Conservation (phyloP, 2,113 vertebrate species). For the Albula goreensis region DNA sequence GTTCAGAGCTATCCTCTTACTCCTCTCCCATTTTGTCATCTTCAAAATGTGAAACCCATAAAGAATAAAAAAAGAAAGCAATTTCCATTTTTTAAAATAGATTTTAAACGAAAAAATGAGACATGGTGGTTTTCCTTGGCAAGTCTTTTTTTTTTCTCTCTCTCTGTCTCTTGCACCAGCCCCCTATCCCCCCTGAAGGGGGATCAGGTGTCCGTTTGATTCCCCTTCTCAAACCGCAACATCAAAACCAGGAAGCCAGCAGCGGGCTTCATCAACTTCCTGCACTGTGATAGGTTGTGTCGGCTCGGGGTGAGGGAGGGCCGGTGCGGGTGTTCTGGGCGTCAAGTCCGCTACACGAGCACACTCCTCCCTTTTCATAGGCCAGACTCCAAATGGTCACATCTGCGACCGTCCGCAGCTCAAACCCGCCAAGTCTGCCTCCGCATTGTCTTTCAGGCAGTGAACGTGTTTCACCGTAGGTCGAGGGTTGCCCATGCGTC, state of each 20-base stretch:
- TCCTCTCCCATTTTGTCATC: not conserved
- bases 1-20: not conserved
- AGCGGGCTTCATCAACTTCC: not conserved
- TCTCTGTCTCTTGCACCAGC: not conserved
- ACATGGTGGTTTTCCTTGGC: not conserved
- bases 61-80: not conserved
- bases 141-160: conserved; percentile 3
- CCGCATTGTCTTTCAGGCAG: not conserved
- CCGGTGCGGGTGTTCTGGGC: not conserved
- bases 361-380: not conserved
- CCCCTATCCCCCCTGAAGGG: not conserved
- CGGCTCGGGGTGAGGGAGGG: not conserved
- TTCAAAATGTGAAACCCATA: conserved; percentile 8
- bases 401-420: not conserved
- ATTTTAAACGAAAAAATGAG: not conserved
- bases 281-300: not conserved
- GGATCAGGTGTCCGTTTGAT: conserved; percentile 41
- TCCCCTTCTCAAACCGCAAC: not conserved
- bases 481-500: conserved; percentile 59
- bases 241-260: conserved; percentile 25
- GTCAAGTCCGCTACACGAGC: not conserved
- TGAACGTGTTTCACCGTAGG: conserved; percentile 34
- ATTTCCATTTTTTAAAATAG: conserved; percentile 6
- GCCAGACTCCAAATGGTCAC: not conserved
- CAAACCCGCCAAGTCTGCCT: not conserved